Base-by-base conservation (phyloP, 2,113 vertebrate genomes). In the Pungitius pungitius region DNA sequence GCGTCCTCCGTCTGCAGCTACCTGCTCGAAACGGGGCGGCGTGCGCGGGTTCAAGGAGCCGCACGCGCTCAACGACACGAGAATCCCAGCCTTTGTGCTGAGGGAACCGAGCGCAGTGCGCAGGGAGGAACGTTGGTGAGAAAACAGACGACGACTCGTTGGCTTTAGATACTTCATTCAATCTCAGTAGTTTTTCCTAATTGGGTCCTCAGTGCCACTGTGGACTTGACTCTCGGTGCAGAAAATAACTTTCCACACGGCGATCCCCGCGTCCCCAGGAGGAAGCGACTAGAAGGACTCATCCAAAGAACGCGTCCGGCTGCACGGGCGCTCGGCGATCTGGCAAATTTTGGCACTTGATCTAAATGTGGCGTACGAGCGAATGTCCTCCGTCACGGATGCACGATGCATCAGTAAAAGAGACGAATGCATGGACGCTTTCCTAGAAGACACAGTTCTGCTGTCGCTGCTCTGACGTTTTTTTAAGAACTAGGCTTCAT, bases 1-100 rank as follows among this genome's bases (percentile, higher is more conserved):
- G 13, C 66, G 47, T 72, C 65, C 77, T 84, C 87, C 80, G 83
- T 87, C 88, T 87, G 88, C 83, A 85, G 57, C 73, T 84, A 79
- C 76, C 67, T n/a, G 66, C 80, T 64, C 75, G 71, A 84, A 81
- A 65, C 74, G 9, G 47, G 77, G 81, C 69, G 47, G 69, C 55
- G 20, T 58, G 87, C 66, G 87, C 85, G 81, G 87, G 89, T 87
- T 88, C 83, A 87, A 62, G 69, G 73, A 85, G 40, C 62, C 63
- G 76, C 78, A 77, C 73, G 45, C 58, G 59, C 75, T 82, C 73
- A 84, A 70, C 63, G 81, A 82, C 76, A 80, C 69, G 69, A 70
- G 84, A 76, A 88, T 85, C 86, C 85, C 49, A 87, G 84, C 52
- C 57, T 57, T 74, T 70, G 26, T 27, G 39, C 73, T 49, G 55